Conservation (phyloP, 2,113 vertebrate species). For the Tupaia tana region DNA sequence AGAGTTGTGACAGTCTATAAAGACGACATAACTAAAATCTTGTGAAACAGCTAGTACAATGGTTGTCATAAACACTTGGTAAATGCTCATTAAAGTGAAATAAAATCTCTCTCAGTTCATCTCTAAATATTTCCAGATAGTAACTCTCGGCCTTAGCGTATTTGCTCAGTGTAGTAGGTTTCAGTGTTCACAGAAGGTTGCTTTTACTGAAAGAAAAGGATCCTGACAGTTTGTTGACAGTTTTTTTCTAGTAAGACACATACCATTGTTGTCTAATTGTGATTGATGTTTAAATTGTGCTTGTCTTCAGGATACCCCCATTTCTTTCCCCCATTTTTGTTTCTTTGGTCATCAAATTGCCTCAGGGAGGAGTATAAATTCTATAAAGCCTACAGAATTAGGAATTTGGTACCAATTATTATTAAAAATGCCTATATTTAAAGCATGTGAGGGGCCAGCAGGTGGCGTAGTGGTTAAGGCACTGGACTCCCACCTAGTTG, state of each 20-base stretch:
- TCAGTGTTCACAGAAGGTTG: not conserved
- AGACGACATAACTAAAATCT: not conserved
- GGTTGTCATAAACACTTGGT: not conserved
- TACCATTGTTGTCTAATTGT: not conserved
- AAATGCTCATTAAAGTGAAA: slow-evolving; percentile 4
- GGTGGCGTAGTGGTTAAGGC: too few relatives aligned
- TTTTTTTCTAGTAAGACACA: slow-evolving; percentile 17
- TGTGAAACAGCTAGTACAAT: not conserved
- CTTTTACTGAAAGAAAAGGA: slow-evolving; percentile 23
- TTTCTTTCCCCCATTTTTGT: not conserved
- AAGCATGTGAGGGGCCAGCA: not conserved
- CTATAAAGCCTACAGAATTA: slow-evolving; percentile 50
- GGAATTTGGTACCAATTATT: slow-evolving; percentile 45
- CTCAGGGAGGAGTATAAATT: slow-evolving; percentile 84
- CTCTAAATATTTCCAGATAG: slow-evolving; percentile 45
- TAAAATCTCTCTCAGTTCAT: not conserved
- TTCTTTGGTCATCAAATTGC: slow-evolving; percentile 73
- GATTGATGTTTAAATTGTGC: slow-evolving; percentile 55
- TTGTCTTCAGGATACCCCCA: not conserved
- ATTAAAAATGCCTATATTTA: not conserved
- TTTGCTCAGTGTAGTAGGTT: not conserved
- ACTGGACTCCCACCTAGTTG: too few relatives aligned
- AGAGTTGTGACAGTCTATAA: not conserved
- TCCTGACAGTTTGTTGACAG: not conserved
- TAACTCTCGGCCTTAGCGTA: slow-evolving; percentile 35